Conservation (phyloP, 2,797 vertebrate genomes). For the Sebastiscus tertius region DNA sequence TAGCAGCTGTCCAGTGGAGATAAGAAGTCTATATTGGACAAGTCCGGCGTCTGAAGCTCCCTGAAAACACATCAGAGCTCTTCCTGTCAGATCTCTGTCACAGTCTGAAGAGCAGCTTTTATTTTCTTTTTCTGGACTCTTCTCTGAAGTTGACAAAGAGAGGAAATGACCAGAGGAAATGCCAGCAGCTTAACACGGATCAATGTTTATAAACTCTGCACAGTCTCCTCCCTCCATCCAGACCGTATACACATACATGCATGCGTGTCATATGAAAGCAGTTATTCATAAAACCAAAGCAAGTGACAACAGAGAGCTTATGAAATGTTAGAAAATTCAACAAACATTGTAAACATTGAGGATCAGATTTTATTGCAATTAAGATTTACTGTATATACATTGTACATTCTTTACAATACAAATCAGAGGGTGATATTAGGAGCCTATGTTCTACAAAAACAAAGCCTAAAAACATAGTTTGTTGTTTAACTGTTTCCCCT, state of each 20-base stretch:
- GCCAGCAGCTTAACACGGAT: constrained; percentile 43
- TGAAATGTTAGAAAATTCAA: not conserved
- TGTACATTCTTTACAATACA: not conserved
- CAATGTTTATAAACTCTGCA: constrained; percentile 48
- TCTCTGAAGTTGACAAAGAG: constrained; percentile 34
- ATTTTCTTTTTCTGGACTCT: constrained; percentile 7
- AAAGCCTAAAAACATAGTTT: not conserved
- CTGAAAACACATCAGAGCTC: not conserved
- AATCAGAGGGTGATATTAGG: not conserved
- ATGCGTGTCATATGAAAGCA: not conserved
- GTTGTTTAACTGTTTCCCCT: not conserved
- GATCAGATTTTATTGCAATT: constrained; percentile 9
- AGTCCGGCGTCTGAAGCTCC: not conserved
- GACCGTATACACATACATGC: constrained; percentile 1
- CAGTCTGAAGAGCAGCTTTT: not conserved
- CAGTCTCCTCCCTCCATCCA: not conserved
- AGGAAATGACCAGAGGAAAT: constrained; percentile 74
- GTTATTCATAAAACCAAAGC: not conserved
- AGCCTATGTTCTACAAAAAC: not conserved
- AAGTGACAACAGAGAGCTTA: not conserved
- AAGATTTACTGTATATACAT: not conserved
- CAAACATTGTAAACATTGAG: not conserved
- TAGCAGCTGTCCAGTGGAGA: not conserved
- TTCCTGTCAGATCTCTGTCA: not conserved
- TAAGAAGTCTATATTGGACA: not conserved